A percentile compares a stretch with the other conserved stretches of the same genome.
phyloP scores from a whole-genome alignment of 2,797 vertebrate genomes.

The Vespertilio murinus region DNA sequence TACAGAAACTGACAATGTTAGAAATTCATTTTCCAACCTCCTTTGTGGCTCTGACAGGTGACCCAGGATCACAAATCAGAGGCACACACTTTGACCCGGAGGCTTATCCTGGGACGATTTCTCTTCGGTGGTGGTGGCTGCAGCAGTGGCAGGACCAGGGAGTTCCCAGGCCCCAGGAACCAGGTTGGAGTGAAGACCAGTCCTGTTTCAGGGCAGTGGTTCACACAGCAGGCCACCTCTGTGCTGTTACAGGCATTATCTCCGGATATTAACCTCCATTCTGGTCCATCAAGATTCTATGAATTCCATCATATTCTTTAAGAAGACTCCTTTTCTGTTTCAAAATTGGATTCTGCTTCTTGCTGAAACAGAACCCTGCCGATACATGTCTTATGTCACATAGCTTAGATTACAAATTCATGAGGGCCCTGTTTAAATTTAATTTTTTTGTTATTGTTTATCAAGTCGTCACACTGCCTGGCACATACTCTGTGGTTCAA shows the following conservation, averaged over 20 bases:
- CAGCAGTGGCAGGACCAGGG: background rate
- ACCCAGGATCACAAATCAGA: background rate
- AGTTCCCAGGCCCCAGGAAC: background rate
- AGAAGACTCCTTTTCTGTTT: background rate
- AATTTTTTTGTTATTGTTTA: slow-evolving; percentile 16
- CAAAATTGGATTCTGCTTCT: background rate
- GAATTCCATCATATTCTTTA: background rate
- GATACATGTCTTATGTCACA: background rate
- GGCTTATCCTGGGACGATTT: background rate
- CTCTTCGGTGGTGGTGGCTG: background rate
- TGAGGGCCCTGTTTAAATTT: background rate
- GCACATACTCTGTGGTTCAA: background rate
- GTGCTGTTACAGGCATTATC: background rate
- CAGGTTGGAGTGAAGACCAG: background rate
- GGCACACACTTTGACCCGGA: background rate
- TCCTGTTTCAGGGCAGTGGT: background rate
- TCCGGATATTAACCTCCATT: background rate
- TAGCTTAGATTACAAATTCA: background rate
- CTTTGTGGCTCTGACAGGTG: background rate
- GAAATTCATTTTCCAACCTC: background rate
- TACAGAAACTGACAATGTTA: background rate
- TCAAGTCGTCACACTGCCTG: background rate
- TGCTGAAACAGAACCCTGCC: background rate
- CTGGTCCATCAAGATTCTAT: background rate
- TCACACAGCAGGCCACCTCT: background rate